Evolutionary conservation across 1,140 invertebrate species (phyloP), one percentile per base, ranked within the genome.

Genomic region (Kradibia gibbosae): DNA sequence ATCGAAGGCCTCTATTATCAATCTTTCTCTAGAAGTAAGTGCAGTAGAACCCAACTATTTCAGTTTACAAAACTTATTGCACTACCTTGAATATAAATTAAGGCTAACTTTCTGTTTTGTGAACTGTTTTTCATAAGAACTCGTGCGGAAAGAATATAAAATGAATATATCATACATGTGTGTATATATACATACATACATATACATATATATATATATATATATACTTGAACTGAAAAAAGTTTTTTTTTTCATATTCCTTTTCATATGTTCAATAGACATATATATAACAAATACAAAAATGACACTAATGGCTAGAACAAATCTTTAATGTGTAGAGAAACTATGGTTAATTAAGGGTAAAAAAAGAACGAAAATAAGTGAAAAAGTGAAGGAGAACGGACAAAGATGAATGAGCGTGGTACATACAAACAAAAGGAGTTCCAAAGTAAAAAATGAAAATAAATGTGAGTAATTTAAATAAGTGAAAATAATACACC

Each of bases 401-500:
- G 48, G n/a, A 10, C 22, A 11, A 55, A 74, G 50, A 74, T 25
- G 34, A 39, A 73, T 42, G 50, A 22, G 28, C 53, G 4, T 36
- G 50, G 13, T 5, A 36, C 22, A 11, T 28, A 3, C 11, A 45
- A 73, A 73, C 31, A 74, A 74, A 74, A 22, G 28, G 10, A 74
- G 36, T 34, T 36, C 28, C 0, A 4, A 3, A 11, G 22, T 22
- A 3, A 74, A 55, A 36, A 55, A 22, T 53, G 31, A 1, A 50
- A 50, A 50, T 74, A n/a, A 4, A 22, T 34, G 71, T 22, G 10
- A 36, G 36, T 55, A 36, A 74, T 74, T 55, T 74, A 74, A 74
- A 55, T 74, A 74, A 74, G 25, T 53, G 20, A 55, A 74, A 74
- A 74, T n/a, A 39, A n/a, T 62, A 62, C 31, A 36, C 22, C 39